Conservation (phyloP, 1,140 invertebrate genomes). For the Temnothorax nylanderi region DNA sequence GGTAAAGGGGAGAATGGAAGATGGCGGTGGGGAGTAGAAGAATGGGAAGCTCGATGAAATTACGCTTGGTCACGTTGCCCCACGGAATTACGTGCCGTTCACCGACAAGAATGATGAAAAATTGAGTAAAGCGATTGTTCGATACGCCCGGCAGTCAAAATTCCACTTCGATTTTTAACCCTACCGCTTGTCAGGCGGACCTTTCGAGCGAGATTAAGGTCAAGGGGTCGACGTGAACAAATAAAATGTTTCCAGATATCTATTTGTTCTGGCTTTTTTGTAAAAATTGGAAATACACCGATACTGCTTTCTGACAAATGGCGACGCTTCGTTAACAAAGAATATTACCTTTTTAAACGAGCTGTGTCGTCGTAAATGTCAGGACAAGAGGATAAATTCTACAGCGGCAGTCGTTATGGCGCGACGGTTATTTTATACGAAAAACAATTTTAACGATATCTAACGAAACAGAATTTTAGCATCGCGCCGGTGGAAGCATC, state of each 20-base stretch:
- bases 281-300: neutral
- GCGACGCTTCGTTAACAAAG: neutral
- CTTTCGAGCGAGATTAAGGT: conserved; percentile 24
- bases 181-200: conserved; percentile 26
- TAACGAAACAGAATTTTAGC: conserved; percentile 39
- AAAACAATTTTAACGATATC: conserved; percentile 45
- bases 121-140: conserved; percentile 55
- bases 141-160: conserved; percentile 49
- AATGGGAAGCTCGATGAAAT: conserved; percentile 48
- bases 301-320: neutral
- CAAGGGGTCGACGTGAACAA: neutral
- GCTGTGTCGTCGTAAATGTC: conserved; percentile 21
- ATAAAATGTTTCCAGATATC: neutral
- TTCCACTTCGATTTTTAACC: conserved; percentile 52
- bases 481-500: conserved; percentile 3
- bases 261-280: neutral
- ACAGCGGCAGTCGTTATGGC: neutral
- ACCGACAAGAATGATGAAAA: conserved; percentile 55
- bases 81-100: conserved; percentile 58
- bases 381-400: conserved; percentile 30
- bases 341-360: conserved; percentile 32
- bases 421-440: conserved; percentile 6
- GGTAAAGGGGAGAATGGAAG: conserved; percentile 33
- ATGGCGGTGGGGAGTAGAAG: conserved; percentile 11
- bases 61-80: conserved; percentile 53